Percentiles rank a stretch among this genome's conserved stretches.
phyloP scores from a whole-genome alignment of 1,140 invertebrate species.

The Pogonomyrmex californicus region DNA sequence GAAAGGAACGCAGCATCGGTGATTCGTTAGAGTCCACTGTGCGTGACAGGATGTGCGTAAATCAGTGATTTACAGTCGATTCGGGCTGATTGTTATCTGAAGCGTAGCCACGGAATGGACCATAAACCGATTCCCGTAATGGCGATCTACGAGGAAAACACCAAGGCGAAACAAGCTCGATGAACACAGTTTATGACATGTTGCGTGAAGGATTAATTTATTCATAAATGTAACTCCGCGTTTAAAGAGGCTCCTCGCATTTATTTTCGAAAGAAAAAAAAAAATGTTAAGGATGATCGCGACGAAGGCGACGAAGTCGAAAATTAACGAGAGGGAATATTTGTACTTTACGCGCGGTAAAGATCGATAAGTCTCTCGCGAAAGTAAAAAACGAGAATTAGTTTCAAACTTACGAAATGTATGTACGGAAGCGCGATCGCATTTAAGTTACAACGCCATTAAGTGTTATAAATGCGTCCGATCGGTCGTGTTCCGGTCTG shows the following conservation, averaged over 20 bases:
- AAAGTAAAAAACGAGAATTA: neutral
- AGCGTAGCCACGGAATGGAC: neutral
- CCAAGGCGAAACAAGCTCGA: neutral
- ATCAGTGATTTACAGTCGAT: slow-evolving; percentile 7
- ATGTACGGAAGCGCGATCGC: neutral
- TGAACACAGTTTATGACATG: neutral
- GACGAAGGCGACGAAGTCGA: neutral
- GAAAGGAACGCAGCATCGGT: neutral
- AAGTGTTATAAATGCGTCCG: neutral
- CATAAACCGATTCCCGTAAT: neutral
- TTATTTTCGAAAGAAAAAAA: neutral
- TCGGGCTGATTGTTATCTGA: slow-evolving; percentile 30
- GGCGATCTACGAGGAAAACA: neutral
- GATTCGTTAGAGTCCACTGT: neutral
- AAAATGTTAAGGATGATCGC: neutral
- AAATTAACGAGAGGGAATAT: neutral
- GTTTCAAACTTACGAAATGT: neutral
- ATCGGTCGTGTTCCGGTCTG: neutral
- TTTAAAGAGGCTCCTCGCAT: neutral
- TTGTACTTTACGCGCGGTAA: neutral
- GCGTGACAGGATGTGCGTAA: neutral
- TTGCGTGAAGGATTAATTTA: slow-evolving; percentile 15
- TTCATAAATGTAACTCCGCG: neutral
- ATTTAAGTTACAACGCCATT: neutral
- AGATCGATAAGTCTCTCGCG: neutral